These are phyloP conservation scores for Caenorhabditis virilis DNA, from an alignment of 2,888 invertebrate genomes.

Conservation along the genomic window DNA sequence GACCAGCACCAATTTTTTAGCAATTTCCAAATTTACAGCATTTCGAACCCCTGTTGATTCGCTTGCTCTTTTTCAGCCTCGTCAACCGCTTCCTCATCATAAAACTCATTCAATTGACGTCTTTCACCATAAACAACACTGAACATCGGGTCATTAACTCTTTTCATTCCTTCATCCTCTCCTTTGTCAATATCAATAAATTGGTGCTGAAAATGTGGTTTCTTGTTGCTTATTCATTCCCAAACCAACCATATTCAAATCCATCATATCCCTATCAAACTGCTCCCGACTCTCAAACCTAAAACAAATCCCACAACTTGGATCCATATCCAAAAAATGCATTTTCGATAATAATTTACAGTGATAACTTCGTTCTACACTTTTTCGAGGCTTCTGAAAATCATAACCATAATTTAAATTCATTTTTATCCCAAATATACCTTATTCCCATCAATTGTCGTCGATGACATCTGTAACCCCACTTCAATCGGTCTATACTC, in stretches of 20 bases:
- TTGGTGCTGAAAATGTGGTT: conserved; percentile 51
- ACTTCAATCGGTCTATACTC: conserved; percentile 72
- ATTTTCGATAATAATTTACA: conserved; percentile 50
- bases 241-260: conserved; percentile 33
- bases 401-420: neutral
- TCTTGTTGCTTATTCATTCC: too few relatives aligned
- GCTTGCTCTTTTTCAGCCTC: conserved; percentile 32
- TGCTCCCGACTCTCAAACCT: conserved; percentile 20
- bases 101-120: conserved; percentile 4
- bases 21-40: conserved; percentile 31
- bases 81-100: conserved; percentile 5
- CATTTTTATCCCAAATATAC: neutral
- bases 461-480: too few relatives aligned
- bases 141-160: conserved; percentile 46
- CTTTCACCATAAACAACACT: conserved; percentile 44
- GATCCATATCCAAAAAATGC: conserved; percentile 50
- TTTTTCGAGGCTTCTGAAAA: too few relatives aligned
- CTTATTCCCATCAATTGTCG: neutral
- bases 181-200: conserved; percentile 51
- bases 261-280: conserved; percentile 32
- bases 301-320: conserved; percentile 62
- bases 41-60: conserved; percentile 43
- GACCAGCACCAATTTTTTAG: too few relatives aligned
- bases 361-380: conserved; percentile 42
- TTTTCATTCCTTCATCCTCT: conserved; percentile 43